A percentile compares a stretch with the other conserved stretches of the same genome.
Conservation (phyloP, 2,113 vertebrate genomes). For the Alethe castanea region DNA sequence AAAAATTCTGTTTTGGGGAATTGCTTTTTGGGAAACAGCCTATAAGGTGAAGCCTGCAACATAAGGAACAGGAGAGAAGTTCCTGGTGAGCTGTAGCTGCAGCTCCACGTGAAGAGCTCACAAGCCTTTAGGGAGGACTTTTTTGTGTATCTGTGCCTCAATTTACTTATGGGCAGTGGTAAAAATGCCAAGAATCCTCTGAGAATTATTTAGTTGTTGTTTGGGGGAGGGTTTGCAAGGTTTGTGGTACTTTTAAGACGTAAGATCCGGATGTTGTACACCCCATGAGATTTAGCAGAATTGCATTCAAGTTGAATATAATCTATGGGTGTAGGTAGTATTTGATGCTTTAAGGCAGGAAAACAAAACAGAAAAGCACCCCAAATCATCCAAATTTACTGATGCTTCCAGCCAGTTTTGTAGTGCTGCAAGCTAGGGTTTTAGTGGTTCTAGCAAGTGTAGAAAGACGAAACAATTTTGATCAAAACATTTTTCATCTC, state of each 20-base stretch:
- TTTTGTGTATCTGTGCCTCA: neutral
- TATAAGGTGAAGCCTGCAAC: neutral
- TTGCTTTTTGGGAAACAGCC: neutral
- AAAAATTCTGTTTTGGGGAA: neutral
- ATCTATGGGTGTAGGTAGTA: neutral
- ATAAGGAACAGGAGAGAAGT: neutral
- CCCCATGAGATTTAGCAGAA: neutral
- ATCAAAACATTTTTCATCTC: slow-evolving; percentile 4
- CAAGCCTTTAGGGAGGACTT: neutral
- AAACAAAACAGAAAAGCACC: neutral
- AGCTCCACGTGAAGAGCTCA: neutral
- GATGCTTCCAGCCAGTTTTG: neutral
- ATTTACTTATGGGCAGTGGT: neutral
- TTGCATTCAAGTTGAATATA: neutral
- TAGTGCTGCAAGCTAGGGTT: neutral
- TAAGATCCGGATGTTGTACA: neutral
- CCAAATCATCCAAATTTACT: neutral
- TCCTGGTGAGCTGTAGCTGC: neutral
- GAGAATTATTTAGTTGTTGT: neutral
- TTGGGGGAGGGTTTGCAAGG: neutral
- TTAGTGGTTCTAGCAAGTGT: neutral
- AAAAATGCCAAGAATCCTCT: neutral
- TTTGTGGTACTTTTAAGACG: neutral
- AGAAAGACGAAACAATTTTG: neutral
- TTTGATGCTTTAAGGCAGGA: neutral